A percentile compares a stretch with the other conserved stretches of the same genome.
Evolutionary conservation across 2,797 vertebrate genomes (phyloP).

Genomic region (Notoglanidium macrostoma): DNA sequence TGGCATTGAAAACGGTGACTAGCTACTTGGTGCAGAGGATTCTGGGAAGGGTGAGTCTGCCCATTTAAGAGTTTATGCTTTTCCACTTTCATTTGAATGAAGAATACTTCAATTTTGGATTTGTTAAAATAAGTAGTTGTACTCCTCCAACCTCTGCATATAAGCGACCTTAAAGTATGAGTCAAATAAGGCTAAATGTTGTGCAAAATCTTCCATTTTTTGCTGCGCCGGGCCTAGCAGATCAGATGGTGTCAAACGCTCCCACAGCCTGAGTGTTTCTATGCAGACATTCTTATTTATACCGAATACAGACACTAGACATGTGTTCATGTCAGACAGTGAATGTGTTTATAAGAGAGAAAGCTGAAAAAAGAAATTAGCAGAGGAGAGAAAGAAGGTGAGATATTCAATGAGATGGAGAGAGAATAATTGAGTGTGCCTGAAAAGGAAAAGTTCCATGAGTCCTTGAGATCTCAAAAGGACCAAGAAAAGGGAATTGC

Average conservation of each 20-base stretch:
- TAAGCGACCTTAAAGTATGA: neutral
- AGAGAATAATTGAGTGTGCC: neutral
- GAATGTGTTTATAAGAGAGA: slow-evolving; percentile 4
- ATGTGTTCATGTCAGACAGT: slow-evolving; percentile 5
- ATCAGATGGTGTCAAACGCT: neutral
- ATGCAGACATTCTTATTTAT: slow-evolving; percentile 16
- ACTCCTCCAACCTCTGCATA: neutral
- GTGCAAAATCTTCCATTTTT: neutral
- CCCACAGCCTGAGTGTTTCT: neutral
- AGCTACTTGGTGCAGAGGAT: too few species aligned
- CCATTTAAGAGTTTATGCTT: neutral
- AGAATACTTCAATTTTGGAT: neutral
- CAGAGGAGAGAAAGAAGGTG: neutral
- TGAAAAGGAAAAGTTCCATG: neutral
- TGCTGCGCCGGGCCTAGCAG: neutral
- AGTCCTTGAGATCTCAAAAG: neutral
- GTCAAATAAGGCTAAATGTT: neutral
- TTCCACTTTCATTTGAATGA: neutral
- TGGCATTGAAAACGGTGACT: too few species aligned
- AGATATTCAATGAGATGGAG: slow-evolving; percentile 8
- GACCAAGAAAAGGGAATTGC: neutral
- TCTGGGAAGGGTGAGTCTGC: too few species aligned
- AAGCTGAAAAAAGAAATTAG: neutral
- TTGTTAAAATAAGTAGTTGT: neutral
- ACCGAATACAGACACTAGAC: slow-evolving; percentile 14